Conservation (phyloP, 1,140 invertebrate species). For the Leptopilina boulardi region DNA sequence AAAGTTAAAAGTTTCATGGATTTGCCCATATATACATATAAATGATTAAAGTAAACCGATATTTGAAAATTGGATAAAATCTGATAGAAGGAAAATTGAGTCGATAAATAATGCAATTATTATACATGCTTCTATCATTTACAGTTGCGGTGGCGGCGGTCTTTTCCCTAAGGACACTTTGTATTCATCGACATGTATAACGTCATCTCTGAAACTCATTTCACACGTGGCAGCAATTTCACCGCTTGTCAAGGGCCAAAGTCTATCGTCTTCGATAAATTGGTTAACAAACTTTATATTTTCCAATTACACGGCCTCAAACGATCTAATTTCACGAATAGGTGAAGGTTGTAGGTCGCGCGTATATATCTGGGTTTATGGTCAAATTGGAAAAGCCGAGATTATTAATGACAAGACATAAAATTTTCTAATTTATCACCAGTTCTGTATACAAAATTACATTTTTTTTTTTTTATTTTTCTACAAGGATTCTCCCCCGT, state of each 20-base stretch:
- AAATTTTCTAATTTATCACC: no score
- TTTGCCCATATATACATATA: no score
- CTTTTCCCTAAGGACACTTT: neutral
- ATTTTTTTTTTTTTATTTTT: no score
- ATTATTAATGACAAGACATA: neutral
- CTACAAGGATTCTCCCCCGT: no score
- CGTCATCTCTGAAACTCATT: constrained; percentile 17
- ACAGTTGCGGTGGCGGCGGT: neutral
- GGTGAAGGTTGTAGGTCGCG: neutral
- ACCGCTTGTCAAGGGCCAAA: neutral
- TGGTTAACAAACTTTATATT: neutral
- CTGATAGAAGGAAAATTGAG: neutral
- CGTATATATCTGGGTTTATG: neutral
- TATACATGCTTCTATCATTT: neutral
- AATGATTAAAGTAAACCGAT: no score
- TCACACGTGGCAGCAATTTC: constrained; percentile 8
- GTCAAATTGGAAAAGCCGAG: neutral
- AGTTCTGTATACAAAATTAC: no score
- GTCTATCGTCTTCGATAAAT: neutral
- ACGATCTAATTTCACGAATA: neutral
- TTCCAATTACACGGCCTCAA: neutral
- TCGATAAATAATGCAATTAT: neutral
- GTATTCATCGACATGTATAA: neutral
- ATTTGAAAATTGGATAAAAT: neutral
- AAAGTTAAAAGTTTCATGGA: no score